Base-by-base conservation (phyloP, 1,140 invertebrate genomes). In the Galleria mellonella region DNA sequence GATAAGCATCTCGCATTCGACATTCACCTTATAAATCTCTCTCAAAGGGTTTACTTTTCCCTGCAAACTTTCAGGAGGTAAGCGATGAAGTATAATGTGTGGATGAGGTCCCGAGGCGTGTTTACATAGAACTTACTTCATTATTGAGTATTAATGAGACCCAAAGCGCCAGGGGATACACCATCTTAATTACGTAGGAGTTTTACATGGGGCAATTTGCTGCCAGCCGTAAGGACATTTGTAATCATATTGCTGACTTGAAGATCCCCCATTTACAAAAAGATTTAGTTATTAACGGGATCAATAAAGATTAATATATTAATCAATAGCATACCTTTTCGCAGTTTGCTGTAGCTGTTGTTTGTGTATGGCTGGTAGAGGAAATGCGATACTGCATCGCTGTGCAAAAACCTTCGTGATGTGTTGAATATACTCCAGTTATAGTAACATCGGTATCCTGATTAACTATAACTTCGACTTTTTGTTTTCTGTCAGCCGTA, bases 361-460 rank as follows among this genome's bases (percentile, higher is more conserved):
- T 93, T 87, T 94, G 90, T 56, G 93, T 91, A 79, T 94, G 90
- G 78, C 92, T 90, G 36, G 93, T 90, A 45, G 92, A 91, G 2
- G 89, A 89, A 57, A 94, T 94, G 37, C 92, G 88, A 72, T 95
- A 95, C 78, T 95, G 93, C 92, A 95, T 93, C 14, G 92, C 92
- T 11, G 91, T 94, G 69, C 93, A 95, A 67, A 93, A 94, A 23
- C 93, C 93, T 78, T 94, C 93, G 63, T 94, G 93, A 89, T 93
- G 33, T 87, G 94, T 72, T 83, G 88, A 47, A 90, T 94, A 79
- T 39, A 95, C 93, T 13, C 93, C 93, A 0, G 94, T 95, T 46
- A 95, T 94, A 33, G 94, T 96, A 0, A 96, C 93, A 57, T 95
- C 94, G 0, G 94, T 94, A 56, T 95, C 94, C 73, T 94, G 93